phyloP scores from a whole-genome alignment of 2,888 invertebrate species.

The Drosophila atripex region DNA sequence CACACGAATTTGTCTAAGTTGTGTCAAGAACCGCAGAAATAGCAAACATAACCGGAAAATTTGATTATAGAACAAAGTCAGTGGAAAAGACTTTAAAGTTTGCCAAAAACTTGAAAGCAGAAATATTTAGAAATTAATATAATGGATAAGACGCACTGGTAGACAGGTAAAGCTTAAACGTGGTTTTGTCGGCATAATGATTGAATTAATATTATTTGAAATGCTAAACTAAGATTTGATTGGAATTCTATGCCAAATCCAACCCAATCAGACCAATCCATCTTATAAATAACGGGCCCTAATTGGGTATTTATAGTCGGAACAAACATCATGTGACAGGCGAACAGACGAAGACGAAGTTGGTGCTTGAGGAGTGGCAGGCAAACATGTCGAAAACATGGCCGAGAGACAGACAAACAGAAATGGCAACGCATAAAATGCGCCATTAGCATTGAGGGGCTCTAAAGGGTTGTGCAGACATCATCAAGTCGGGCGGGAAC shows the following conservation, averaged over 20 bases:
- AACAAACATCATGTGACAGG: slow-evolving; percentile 31
- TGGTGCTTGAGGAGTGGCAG: slow-evolving; percentile 33
- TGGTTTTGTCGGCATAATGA: background rate
- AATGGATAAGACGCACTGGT: background rate
- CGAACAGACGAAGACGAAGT: slow-evolving; percentile 20
- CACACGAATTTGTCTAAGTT: slow-evolving; percentile 1
- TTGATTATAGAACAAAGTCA: slow-evolving; percentile 52
- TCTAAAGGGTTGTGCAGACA: slow-evolving; percentile 47
- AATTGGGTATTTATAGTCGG: slow-evolving; percentile 74
- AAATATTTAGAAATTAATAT: slow-evolving; percentile 23
- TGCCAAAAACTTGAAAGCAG: slow-evolving; percentile 16
- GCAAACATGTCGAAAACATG: slow-evolving; percentile 67
- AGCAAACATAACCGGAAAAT: slow-evolving; percentile 60
- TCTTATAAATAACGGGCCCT: slow-evolving; percentile 72
- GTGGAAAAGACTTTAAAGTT: slow-evolving; percentile 37
- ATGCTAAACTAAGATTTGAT: slow-evolving; percentile 3
- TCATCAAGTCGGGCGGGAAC: slow-evolving; percentile 28
- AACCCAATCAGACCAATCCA: slow-evolving; percentile 56
- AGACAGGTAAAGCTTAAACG: background rate
- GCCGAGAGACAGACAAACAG: slow-evolving; percentile 54
- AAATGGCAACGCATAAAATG: slow-evolving; percentile 72
- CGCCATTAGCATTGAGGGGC: slow-evolving; percentile 67
- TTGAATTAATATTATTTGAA: background rate
- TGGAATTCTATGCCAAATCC: slow-evolving; percentile 22
- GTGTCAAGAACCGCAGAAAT: slow-evolving; percentile 45